Conservation (phyloP, 2,888 invertebrate species). For the Lasioglossum malachurum region DNA sequence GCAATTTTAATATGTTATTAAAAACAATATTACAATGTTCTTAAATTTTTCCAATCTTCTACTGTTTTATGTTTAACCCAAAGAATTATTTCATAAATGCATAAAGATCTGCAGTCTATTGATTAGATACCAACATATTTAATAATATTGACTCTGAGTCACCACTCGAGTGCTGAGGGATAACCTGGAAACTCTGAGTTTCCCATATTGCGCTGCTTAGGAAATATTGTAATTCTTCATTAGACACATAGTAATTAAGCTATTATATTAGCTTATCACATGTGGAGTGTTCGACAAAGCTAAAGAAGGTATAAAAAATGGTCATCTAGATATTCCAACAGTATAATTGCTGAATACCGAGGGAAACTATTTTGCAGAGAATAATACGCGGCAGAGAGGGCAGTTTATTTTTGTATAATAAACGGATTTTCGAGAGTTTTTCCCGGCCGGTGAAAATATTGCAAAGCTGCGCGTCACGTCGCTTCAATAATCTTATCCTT, state of each 20-base stretch:
- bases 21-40: no score
- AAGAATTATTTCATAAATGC: no score
- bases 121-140: no score
- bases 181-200: no score
- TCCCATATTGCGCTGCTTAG: not conserved
- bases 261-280: not conserved
- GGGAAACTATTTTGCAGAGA: not conserved
- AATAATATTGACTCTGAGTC: no score
- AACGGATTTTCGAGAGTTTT: not conserved
- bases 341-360: not conserved
- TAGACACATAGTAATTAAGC: not conserved
- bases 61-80: no score
- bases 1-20: no score
- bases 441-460: not conserved
- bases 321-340: not conserved
- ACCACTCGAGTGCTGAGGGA: no score
- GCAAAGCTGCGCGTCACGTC: not conserved
- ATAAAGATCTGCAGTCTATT: no score
- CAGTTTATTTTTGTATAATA: not conserved
- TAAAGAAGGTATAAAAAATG: no score
- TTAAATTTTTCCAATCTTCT: no score
- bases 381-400: not conserved
- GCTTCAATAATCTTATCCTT: conserved; percentile 7
- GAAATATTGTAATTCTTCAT: not conserved
- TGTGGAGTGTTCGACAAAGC: no score